A percentile compares a stretch with the other conserved stretches of the same genome.
phyloP scores from a whole-genome alignment of 2,888 invertebrate species.

The Caenorhabditis macrosperma region DNA sequence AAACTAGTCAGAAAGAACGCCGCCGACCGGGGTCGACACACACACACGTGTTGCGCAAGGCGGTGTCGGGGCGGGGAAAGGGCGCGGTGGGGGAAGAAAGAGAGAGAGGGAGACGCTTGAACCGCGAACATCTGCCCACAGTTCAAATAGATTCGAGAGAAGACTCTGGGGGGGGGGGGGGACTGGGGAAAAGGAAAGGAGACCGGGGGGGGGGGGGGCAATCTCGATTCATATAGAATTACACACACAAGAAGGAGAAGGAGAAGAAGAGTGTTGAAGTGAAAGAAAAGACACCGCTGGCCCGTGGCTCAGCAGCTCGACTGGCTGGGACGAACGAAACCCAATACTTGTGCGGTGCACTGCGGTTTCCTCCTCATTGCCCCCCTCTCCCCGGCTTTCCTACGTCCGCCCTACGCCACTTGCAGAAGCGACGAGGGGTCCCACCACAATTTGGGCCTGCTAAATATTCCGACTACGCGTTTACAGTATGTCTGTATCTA shows the following conservation, averaged over 20 bases:
- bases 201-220: neutral
- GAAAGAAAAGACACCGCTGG: too few relatives aligned
- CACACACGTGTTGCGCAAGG: neutral
- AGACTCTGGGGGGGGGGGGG: neutral
- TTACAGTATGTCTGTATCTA: too few relatives aligned
- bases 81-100: neutral
- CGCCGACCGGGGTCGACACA: too few relatives aligned
- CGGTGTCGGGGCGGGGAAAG: conserved; percentile 1
- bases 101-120: conserved; percentile 3
- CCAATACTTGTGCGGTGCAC: too few relatives aligned
- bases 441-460: too few relatives aligned
- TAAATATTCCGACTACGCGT: too few relatives aligned
- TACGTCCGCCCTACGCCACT: too few relatives aligned
- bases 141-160: conserved; percentile 13
- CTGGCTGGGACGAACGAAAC: too few relatives aligned
- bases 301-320: too few relatives aligned
- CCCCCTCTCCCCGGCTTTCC: too few relatives aligned
- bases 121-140: neutral
- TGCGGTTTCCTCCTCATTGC: too few relatives aligned
- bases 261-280: neutral
- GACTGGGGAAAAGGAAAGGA: neutral
- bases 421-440: too few relatives aligned
- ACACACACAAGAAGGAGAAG: conserved; percentile 21
- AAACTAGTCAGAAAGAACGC: neutral
- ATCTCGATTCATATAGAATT: conserved; percentile 46